Evolutionary conservation across 2,888 invertebrate genomes (phyloP), one percentile per base, ranked within the genome.

Genomic region (Apomyelois bistriatella): DNA sequence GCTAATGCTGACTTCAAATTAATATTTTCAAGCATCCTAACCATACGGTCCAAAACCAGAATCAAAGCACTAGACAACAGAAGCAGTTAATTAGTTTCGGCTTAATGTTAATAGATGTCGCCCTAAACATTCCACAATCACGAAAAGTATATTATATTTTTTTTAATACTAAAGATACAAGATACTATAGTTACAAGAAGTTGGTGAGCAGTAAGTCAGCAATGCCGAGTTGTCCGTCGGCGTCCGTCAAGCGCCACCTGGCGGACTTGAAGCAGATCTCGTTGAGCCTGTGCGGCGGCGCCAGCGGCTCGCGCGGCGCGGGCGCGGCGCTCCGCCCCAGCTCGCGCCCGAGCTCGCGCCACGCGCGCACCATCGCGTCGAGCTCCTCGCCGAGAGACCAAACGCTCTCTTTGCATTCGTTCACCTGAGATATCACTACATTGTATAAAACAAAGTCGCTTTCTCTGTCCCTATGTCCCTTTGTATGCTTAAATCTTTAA

Each of bases 261-360:
- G 99, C 99, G 71, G 98, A 97, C 84, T 99, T 98, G 85, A 99
- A 99, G 83, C 98, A 99, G 69, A 99, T 99, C 90, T 99, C 87
- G 79, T 87, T 87, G 80, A 84, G 76, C 35, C 98, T 91, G 22
- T 97, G 96, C 51, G 95, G 94, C 0, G 95, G 93, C 22, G 95
- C 92, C 2, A 48, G 53, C 95, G 88, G 6, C 57, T 94, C 94
- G 49, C 93, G 93, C 1, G 93, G 93, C 9, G 4, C 95, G 94
- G 94, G 93, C 0, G 93, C 93, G n/a, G 94, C 92, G 0, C 94
- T 66, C 22, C 52, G 47, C 47, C 52, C 51, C 2, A 70, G 94
- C 93, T 70, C 94, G 67, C 94, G 94, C 9, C 93, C 79, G 72
- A 59, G 64, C 80, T 96, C 96, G 69, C 97, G 96, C 85, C 96